These are phyloP conservation scores for Molossus molossus DNA, from an alignment of 2,797 vertebrate genomes.

Conservation along the genomic window DNA sequence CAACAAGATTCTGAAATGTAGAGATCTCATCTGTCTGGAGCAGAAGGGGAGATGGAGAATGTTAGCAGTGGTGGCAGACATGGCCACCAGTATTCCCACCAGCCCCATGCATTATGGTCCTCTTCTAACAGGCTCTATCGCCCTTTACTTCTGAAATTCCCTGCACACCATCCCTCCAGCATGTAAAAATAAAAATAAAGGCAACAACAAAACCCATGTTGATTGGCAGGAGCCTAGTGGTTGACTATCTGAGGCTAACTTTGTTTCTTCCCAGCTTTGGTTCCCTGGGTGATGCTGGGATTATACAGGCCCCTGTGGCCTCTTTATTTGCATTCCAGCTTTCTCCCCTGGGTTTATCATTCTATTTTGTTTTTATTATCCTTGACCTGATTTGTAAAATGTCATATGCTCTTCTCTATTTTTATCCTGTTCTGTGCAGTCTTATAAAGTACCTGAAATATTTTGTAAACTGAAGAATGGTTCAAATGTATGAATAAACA, in stretches of 20 bases:
- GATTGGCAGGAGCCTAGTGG: background rate
- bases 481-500: background rate
- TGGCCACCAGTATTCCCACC: background rate
- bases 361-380: slow-evolving; percentile 34
- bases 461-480: background rate
- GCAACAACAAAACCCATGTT: background rate
- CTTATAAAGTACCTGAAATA: background rate
- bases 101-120: background rate
- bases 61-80: background rate
- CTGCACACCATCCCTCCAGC: background rate
- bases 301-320: background rate
- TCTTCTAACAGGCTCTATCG: slow-evolving; percentile 2
- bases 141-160: background rate
- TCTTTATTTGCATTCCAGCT: slow-evolving; percentile 28
- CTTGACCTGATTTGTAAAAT: slow-evolving; percentile 68
- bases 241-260: background rate
- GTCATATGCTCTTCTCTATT: slow-evolving; percentile 58
- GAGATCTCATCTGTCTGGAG: background rate
- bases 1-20: background rate
- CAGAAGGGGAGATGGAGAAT: background rate
- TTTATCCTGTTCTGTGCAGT: slow-evolving; percentile 11
- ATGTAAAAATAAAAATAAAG: background rate
- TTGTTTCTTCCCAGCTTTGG: background rate
- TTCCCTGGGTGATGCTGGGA: background rate
- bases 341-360: background rate